Base-by-base conservation (phyloP, 1,140 invertebrate genomes). In the Solenopsis invicta region DNA sequence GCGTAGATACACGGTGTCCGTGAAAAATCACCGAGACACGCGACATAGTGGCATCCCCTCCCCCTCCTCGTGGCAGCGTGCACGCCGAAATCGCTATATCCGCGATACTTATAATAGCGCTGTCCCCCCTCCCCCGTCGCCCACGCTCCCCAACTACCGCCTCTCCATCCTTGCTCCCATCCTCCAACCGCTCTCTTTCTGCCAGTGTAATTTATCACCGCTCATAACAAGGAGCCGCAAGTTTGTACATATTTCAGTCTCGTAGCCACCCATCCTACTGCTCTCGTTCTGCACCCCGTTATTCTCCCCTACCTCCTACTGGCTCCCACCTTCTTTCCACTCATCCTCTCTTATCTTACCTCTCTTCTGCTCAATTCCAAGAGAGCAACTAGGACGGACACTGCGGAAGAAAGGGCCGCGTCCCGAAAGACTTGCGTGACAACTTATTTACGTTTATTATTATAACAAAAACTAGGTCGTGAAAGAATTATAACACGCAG, bases 221-320 rank as follows among this genome's bases (percentile, higher is more conserved):
- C 91, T 93, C 92, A 91, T 93, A 93, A 93, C 93, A 93, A 93
- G 92, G 89, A 93, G 89, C 90, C 92, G 89, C 92, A 93, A 93
- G 93, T 93, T 93, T 93, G 88, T 93, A 93, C 93, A 93, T 93
- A 93, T 93, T 93, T 93, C 93, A 93, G 87, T 67, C 84, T 85
- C 82, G 88, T 87, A 87, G 56, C 80, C 76, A 80, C 87, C 84
- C 76, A 64, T 80, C 74, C 78, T 62, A 45, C 75, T 54, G 56
- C 74, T 86, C 78, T 54, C 77, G 54, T 81, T 82, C 88, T 52
- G 56, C 61, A 71, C 85, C 80, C 76, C 10, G 62, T 54, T 69
- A 50, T 87, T 41, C 56, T 41, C 85, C 84, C 78, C 6, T 64
- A 62, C 62, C 69, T 71, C 34, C 71, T n/a, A 41, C 56, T 50